These are phyloP conservation scores for Drosophila quadrilineata DNA, from an alignment of 1,140 invertebrate genomes.

Conservation along the genomic window DNA sequence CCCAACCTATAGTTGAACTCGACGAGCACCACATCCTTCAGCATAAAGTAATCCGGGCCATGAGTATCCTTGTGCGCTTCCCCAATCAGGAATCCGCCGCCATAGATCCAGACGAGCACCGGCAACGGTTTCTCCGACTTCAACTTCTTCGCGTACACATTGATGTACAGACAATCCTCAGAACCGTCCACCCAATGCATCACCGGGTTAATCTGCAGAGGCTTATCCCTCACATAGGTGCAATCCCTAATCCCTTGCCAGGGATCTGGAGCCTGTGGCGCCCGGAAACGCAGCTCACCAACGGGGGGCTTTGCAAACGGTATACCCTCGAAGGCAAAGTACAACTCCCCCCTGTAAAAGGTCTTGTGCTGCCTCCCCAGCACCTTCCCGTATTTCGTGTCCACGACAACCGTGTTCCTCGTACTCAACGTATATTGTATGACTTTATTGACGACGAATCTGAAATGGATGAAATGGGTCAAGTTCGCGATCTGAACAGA, in stretches of 20 bases:
- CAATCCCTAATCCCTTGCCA: constrained; percentile 82
- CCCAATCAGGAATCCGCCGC: constrained; percentile 85
- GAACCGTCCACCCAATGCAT: constrained; percentile 55
- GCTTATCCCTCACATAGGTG: constrained; percentile 36
- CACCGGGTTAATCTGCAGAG: constrained; percentile 56
- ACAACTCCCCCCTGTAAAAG: no score
- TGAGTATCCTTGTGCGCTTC: constrained; percentile 60
- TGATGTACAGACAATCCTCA: constrained; percentile 83
- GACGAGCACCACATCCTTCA: constrained; percentile 81
- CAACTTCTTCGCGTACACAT: constrained; percentile 82
- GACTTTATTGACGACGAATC: no score
- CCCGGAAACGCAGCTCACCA: constrained; percentile 84
- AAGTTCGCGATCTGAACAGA: no score
- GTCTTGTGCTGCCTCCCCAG: no score
- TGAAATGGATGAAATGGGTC: no score
- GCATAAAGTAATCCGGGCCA: constrained; percentile 84
- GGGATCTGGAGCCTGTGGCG: constrained; percentile 82
- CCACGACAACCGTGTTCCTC: no score
- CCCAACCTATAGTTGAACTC: constrained; percentile 82
- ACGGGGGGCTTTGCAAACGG: constrained; percentile 86
- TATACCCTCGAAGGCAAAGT: constrained; percentile 82
- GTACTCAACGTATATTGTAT: no score
- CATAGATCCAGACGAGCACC: constrained; percentile 83
- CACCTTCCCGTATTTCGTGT: no score
- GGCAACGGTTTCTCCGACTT: constrained; percentile 41